Percentiles rank a stretch among this genome's conserved stretches.
These are phyloP conservation scores for Capreolus pygargus DNA, from an alignment of 2,113 vertebrate genomes.

Conservation along the genomic window DNA sequence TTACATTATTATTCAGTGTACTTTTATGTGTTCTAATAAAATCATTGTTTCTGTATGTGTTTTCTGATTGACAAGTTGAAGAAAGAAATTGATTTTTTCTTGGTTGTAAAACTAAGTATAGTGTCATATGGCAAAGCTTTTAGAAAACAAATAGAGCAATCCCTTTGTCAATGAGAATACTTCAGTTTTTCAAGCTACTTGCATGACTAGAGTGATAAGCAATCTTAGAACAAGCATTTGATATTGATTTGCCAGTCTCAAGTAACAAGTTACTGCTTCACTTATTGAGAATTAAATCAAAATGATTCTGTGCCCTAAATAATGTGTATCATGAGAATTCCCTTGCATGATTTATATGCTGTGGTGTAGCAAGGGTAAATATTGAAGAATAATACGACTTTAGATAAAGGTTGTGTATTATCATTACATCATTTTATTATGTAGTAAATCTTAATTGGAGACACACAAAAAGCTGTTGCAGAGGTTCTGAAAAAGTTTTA, in stretches of 20 bases:
- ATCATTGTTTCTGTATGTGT: slow-evolving; percentile 39
- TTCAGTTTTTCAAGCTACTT: slow-evolving; percentile 55
- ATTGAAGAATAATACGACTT: slow-evolving; percentile 10
- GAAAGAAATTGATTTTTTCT: slow-evolving; percentile 65
- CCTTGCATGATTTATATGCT: slow-evolving; percentile 29
- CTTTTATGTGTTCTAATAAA: slow-evolving; percentile 35
- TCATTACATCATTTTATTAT: slow-evolving; percentile 26
- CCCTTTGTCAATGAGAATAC: slow-evolving; percentile 46
- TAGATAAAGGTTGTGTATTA: slow-evolving; percentile 32
- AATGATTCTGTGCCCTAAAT: slow-evolving; percentile 47
- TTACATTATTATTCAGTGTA: neutral
- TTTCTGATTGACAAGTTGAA: slow-evolving; percentile 63
- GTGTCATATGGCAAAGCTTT: slow-evolving; percentile 47
- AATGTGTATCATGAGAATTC: slow-evolving; percentile 28
- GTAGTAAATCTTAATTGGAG: slow-evolving; percentile 68
- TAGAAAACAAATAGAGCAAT: slow-evolving; percentile 64
- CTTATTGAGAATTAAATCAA: slow-evolving; percentile 68
- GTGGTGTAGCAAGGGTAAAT: neutral
- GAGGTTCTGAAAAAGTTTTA: slow-evolving; percentile 74
- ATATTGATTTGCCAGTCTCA: slow-evolving; percentile 67
- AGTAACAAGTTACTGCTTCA: slow-evolving; percentile 60
- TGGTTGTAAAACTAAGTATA: slow-evolving; percentile 52
- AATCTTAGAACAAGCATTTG: slow-evolving; percentile 63
- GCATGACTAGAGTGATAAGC: slow-evolving; percentile 49
- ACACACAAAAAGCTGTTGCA: slow-evolving; percentile 59